A percentile compares a stretch with the other conserved stretches of the same genome.
Conservation (phyloP, 1,140 invertebrate species). For the Euwallacea similis region DNA sequence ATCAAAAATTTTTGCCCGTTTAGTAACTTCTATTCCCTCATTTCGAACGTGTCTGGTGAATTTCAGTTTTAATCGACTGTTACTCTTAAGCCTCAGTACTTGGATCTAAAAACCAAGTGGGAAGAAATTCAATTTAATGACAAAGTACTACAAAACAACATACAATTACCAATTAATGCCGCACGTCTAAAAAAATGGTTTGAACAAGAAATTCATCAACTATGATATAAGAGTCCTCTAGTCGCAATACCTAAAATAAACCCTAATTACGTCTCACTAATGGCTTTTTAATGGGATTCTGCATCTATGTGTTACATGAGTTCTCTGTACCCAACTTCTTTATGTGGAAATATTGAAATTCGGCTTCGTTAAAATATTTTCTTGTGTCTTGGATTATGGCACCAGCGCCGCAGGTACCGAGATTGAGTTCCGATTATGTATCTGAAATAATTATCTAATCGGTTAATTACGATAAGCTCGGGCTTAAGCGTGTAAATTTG, state of each 20-base stretch:
- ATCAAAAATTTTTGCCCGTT: no score
- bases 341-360: not conserved
- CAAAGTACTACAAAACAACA: no score
- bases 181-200: not conserved
- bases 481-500: not conserved
- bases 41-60: no score
- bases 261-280: not conserved
- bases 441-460: not conserved
- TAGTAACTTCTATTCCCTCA: no score
- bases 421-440: not conserved
- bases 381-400: no score
- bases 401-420: not conserved
- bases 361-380: not conserved
- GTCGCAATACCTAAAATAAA: not conserved
- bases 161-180: slow-evolving; percentile 2
- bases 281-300: not conserved
- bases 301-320: not conserved
- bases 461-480: not conserved
- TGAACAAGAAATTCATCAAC: not conserved
- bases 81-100: no score
- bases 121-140: no score
- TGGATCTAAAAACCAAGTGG: no score
- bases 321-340: not conserved
- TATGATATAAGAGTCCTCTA: not conserved
- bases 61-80: no score